Evolutionary conservation across 2,797 vertebrate genomes (phyloP).

Genomic region (Rhabdomys pumilio): DNA sequence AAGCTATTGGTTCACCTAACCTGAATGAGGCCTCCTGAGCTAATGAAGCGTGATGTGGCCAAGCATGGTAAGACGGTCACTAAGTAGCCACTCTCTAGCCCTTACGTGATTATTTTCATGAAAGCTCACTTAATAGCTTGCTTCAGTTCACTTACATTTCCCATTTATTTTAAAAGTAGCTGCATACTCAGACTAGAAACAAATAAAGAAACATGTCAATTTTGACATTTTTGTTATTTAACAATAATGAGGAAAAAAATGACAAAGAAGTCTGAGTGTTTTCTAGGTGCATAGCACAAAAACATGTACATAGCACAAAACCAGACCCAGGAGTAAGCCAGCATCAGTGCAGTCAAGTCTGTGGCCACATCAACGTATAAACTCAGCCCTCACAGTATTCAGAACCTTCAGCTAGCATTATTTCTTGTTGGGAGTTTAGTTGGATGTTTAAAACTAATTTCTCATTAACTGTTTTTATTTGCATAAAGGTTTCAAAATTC

Average conservation of each 20-base stretch:
- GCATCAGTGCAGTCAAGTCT: not conserved
- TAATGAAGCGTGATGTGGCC: not conserved
- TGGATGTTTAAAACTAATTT: not conserved
- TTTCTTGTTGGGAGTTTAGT: not conserved
- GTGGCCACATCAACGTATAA: slow-evolving; percentile 47
- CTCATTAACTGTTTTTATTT: slow-evolving; percentile 39
- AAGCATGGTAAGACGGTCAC: not conserved
- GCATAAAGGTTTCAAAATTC: slow-evolving; percentile 45
- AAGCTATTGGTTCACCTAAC: not conserved
- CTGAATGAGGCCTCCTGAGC: not conserved
- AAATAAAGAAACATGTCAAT: not conserved
- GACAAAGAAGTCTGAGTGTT: slow-evolving; percentile 14
- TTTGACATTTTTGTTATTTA: slow-evolving; percentile 28
- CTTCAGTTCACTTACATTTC: slow-evolving; percentile 1
- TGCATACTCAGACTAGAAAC: not conserved
- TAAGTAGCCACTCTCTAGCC: not conserved
- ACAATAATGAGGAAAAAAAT: not conserved
- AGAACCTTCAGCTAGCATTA: slow-evolving; percentile 20
- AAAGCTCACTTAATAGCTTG: slow-evolving; percentile 13
- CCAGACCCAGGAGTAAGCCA: not conserved
- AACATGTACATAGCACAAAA: not conserved
- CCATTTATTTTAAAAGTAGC: slow-evolving; percentile 27
- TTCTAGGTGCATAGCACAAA: not conserved
- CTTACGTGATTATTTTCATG: not conserved
- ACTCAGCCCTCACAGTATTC: not conserved